These are phyloP conservation scores for Hypotaenidia philippensis DNA, from an alignment of 2,797 vertebrate species.

Conservation along the genomic window DNA sequence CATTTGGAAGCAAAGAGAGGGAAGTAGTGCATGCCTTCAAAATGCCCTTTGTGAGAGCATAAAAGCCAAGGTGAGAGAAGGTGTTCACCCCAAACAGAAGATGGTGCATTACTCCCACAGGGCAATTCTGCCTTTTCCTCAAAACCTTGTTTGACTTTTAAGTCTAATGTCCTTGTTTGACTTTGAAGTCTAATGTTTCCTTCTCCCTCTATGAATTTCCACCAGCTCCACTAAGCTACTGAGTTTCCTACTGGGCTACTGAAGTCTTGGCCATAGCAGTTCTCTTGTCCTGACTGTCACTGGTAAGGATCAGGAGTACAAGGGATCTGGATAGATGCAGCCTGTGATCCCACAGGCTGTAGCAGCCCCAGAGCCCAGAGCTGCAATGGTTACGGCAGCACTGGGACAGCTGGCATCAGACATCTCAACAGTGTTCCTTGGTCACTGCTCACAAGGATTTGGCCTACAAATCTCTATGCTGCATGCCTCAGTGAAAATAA, in stretches of 20 bases:
- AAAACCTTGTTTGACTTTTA: not conserved
- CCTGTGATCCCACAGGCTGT: not conserved
- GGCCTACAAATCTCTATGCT: not conserved
- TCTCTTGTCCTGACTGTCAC: not conserved
- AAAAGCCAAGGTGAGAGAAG: not conserved
- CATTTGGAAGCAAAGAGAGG: not conserved
- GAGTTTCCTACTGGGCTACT: not conserved
- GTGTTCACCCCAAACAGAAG: not conserved
- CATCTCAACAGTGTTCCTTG: not conserved
- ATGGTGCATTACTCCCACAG: not conserved
- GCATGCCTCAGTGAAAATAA: not conserved
- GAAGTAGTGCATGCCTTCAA: not conserved
- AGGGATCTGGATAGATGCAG: not conserved
- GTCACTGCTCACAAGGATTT: not conserved
- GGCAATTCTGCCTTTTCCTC: not conserved
- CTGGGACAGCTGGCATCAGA: not conserved
- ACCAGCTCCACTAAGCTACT: not conserved
- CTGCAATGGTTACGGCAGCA: not conserved
- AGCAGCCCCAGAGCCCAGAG: not conserved
- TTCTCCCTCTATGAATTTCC: not conserved
- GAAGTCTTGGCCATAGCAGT: not conserved
- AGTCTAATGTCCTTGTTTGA: not conserved
- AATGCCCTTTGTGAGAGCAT: not conserved
- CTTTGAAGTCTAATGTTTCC: not conserved
- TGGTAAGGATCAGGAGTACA: not conserved